phyloP scores from a whole-genome alignment of 2,113 vertebrate species.

The Urocitellus parryii region DNA sequence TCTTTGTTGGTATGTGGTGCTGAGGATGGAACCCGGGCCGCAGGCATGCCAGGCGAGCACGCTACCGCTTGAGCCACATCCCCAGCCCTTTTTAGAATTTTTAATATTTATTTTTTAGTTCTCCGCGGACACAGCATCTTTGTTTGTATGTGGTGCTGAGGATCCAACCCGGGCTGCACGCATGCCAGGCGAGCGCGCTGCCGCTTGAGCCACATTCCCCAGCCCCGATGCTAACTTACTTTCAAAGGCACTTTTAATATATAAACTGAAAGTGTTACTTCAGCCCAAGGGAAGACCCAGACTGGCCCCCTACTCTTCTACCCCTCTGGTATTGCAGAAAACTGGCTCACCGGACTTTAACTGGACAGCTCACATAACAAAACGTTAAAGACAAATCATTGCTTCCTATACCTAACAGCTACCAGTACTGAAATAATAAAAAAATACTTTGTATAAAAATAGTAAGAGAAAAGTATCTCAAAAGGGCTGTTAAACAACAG shows the following conservation, averaged over 20 bases:
- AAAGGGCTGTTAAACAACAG: conserved; percentile 21
- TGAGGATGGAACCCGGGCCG: too few relatives aligned
- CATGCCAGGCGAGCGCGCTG: too few relatives aligned
- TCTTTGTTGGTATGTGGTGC: too few relatives aligned
- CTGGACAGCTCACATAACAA: background rate
- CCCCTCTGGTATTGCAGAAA: background rate
- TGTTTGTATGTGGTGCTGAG: too few relatives aligned
- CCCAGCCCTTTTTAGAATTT: too few relatives aligned
- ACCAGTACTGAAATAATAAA: conserved; percentile 45
- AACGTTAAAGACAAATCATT: conserved; percentile 50
- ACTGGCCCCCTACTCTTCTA: background rate
- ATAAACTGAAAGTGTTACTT: background rate
- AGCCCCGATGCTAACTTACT: background rate
- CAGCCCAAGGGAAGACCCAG: conserved; percentile 4
- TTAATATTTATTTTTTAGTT: too few relatives aligned
- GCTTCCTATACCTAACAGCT: conserved; percentile 41
- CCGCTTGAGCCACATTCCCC: too few relatives aligned
- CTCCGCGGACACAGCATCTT: too few relatives aligned
- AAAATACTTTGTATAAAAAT: background rate
- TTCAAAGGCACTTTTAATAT: background rate
- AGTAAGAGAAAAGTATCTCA: conserved; percentile 19
- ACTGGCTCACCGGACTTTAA: conserved; percentile 61
- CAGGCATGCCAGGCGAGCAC: too few relatives aligned
- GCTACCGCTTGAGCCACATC: too few relatives aligned
- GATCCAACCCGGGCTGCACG: too few relatives aligned